These are phyloP conservation scores for Pitangus sulphuratus DNA, from an alignment of 2,797 vertebrate species.

Conservation along the genomic window DNA sequence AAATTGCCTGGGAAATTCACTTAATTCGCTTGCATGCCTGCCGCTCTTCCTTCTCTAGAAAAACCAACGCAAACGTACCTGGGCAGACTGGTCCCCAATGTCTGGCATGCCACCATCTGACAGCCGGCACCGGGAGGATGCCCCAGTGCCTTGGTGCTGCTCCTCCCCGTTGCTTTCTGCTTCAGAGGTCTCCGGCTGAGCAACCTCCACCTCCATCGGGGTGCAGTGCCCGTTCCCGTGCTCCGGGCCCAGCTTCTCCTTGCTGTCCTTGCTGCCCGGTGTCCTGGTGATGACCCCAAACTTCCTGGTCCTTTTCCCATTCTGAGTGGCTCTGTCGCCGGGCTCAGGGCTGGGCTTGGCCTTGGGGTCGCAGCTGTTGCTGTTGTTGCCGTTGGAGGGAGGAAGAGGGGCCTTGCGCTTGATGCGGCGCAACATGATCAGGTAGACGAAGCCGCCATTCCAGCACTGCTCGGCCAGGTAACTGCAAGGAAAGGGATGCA, in stretches of 20 bases:
- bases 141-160: conserved; percentile 14
- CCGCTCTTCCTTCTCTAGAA: background rate
- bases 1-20: background rate
- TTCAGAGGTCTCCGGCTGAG: conserved; percentile 63
- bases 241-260: conserved; percentile 57
- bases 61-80: conserved; percentile 75
- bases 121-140: conserved; percentile 70
- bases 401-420: conserved; percentile 91
- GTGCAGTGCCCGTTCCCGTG: conserved; percentile 77
- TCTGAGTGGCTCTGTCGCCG: conserved; percentile 67
- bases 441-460: conserved; percentile 93
- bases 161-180: conserved; percentile 51
- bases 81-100: conserved; percentile 76
- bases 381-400: conserved; percentile 80
- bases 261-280: conserved; percentile 73
- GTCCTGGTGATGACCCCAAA: conserved; percentile 90
- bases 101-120: conserved; percentile 77
- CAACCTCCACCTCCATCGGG: conserved; percentile 73
- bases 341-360: conserved; percentile 68
- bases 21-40: rapidly evolving
- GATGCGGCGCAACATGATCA: conserved; percentile 96
- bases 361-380: conserved; percentile 72
- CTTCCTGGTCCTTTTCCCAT: conserved; percentile 89
- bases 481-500: conserved; percentile 71
- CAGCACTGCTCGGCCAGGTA: conserved; percentile 98